A percentile compares a stretch with the other conserved stretches of the same genome.
Conservation (phyloP, 2,888 invertebrate species). For the Desoria tigrina region DNA sequence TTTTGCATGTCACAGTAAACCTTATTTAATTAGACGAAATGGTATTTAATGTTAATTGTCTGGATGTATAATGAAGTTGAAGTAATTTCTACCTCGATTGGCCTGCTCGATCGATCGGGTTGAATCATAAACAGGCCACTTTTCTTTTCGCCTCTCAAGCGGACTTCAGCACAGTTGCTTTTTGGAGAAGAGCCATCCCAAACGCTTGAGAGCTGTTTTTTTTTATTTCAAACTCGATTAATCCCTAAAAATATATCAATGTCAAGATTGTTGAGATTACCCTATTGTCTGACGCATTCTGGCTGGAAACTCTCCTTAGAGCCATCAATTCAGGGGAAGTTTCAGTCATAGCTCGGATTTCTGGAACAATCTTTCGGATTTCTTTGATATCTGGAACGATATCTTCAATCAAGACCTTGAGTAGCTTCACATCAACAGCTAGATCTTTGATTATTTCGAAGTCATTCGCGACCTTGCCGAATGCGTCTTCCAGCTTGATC, state of each 20-base stretch:
- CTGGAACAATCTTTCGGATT: neutral
- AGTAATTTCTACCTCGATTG: neutral
- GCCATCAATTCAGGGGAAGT: no score
- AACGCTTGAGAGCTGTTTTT: no score
- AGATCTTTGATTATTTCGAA: slow-evolving; percentile 10
- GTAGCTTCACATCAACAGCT: neutral
- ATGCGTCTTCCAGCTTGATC: slow-evolving; percentile 14
- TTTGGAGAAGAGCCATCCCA: neutral
- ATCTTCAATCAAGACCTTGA: slow-evolving; percentile 6
- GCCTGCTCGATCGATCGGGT: neutral
- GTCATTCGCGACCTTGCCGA: slow-evolving; percentile 11
- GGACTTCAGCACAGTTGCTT: neutral
- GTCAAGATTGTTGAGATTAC: no score
- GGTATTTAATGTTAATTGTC: no score
- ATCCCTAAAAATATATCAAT: no score
- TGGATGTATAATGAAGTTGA: no score
- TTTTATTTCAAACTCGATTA: no score
- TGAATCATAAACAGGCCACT: neutral
- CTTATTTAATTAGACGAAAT: no score
- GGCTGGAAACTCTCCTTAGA: no score
- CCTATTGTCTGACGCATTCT: no score
- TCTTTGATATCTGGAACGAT: slow-evolving; percentile 7
- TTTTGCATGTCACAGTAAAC: slow-evolving; percentile 39
- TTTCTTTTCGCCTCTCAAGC: neutral
- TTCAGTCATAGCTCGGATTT: neutral